phyloP scores from a whole-genome alignment of 2,888 invertebrate species.

The Callosobruchus maculatus region DNA sequence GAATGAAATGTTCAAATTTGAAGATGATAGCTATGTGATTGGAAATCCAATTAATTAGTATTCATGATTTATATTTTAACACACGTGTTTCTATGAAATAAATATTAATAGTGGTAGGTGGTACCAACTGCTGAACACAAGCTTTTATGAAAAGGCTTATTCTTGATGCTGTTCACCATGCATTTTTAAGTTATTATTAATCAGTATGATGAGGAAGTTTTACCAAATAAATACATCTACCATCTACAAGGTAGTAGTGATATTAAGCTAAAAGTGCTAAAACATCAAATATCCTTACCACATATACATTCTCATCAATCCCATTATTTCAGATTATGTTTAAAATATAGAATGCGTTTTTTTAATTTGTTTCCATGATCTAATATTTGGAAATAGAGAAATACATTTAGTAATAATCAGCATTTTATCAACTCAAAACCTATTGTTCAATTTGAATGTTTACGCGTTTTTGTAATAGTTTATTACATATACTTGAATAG shows the following conservation, averaged over 20 bases:
- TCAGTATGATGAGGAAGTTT: too few relatives aligned
- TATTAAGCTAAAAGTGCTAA: too few relatives aligned
- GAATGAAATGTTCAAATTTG: not conserved
- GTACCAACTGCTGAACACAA: not conserved
- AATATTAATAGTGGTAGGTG: too few relatives aligned
- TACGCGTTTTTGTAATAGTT: too few relatives aligned
- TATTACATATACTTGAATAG: too few relatives aligned
- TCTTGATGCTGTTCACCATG: too few relatives aligned
- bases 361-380: not conserved
- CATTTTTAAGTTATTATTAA: too few relatives aligned
- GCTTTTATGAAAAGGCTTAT: too few relatives aligned
- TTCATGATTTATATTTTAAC: not conserved
- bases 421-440: not conserved
- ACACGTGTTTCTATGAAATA: not conserved
- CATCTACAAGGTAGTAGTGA: too few relatives aligned
- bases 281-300: slow-evolving; percentile 13
- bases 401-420: not conserved
- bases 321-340: slow-evolving; percentile 2
- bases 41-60: not conserved
- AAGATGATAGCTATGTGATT: not conserved
- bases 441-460: too few relatives aligned
- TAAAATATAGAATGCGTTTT: not conserved
- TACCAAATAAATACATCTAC: too few relatives aligned
- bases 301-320: slow-evolving; percentile 10
- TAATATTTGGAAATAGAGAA: not conserved